Evolutionary conservation across 2,113 vertebrate genomes (phyloP), one percentile per base, ranked within the genome.

Genomic region (Epinephelus cyanopodus): DNA sequence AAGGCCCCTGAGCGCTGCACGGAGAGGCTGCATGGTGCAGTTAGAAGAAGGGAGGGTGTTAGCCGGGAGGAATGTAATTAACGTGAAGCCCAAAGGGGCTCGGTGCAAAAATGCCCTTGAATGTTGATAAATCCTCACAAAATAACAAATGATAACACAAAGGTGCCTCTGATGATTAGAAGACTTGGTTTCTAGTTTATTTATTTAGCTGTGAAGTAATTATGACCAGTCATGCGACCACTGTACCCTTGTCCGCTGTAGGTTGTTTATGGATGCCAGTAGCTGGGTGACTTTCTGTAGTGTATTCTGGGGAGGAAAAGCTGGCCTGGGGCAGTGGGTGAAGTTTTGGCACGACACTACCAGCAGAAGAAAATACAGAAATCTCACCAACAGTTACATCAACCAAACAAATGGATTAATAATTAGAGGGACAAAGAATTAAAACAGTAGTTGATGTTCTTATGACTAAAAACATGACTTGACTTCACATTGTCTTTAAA

Each of bases 101-200:
- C 48, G 4, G 17, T 18, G 48, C 29, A 66, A 67, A 58, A 77
- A 21, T 29, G 39, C 5, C 56, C 53, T 82, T 80, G 45, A 81
- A 70, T 63, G 3, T 45, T 42, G 23, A 79, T 64, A 37, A 29
- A 27, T 66, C 23, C 5, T 13, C 52, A 5, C 15, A 29, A 25
- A 71, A 52, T 65, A 29, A 70, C 2, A 58, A 47, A 53, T 21
- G 13, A 66, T 29, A 6, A 47, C 10, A 54, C 9, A 67, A n/a
- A 64, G 23, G 33, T n/a, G 3, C 33, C 5, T 1, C 27, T 15
- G 11, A 47, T 33, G 48, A 72, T 61, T 27, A 65, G 18, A 17
- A 29, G 23, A 62, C 5, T 13, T 37, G 33, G 33, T 37, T 37
- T n/a, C 21, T 29, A 15, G 1, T 77, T 58, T 5, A 39, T 70